Conservation (phyloP, 2,888 invertebrate genomes). For the Chrysolina oricalcia region DNA sequence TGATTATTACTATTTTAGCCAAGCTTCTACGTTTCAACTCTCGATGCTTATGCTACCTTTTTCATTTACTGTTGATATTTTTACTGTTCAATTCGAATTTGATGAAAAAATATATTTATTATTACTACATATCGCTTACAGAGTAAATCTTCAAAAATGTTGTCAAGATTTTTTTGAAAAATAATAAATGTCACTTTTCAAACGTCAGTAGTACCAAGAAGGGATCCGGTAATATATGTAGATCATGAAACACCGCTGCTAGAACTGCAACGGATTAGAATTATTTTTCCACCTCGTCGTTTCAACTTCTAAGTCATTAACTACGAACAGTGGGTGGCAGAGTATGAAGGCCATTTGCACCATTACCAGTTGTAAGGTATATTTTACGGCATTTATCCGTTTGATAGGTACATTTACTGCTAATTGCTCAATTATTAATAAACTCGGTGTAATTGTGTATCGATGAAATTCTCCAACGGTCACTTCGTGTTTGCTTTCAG, state of each 20-base stretch:
- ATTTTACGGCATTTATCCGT: constrained; percentile 38
- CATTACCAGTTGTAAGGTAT: constrained; percentile 41
- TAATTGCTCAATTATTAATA: constrained; percentile 35
- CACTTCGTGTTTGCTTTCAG: neutral
- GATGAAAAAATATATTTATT: no score
- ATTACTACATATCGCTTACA: no score
- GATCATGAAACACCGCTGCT: no score
- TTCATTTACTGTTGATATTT: no score
- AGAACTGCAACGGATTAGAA: neutral
- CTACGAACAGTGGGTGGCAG: constrained; percentile 45
- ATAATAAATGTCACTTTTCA: no score
- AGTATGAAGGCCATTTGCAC: constrained; percentile 38
- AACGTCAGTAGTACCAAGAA: neutral
- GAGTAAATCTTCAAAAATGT: no score
- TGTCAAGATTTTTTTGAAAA: no score
- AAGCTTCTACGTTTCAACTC: no score
- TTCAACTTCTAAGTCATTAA: constrained; percentile 11
- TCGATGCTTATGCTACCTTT: no score
- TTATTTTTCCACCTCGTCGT: neutral
- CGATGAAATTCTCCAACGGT: neutral
- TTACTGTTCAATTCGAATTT: no score
- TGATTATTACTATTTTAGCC: no score
- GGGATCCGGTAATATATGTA: neutral
- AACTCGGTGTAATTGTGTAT: constrained; percentile 11
- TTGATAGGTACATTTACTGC: constrained; percentile 41